Percentiles rank a stretch among this genome's conserved stretches.
These are phyloP conservation scores for Hydropsyche tenuis DNA, from an alignment of 1,140 invertebrate genomes.

Conservation along the genomic window DNA sequence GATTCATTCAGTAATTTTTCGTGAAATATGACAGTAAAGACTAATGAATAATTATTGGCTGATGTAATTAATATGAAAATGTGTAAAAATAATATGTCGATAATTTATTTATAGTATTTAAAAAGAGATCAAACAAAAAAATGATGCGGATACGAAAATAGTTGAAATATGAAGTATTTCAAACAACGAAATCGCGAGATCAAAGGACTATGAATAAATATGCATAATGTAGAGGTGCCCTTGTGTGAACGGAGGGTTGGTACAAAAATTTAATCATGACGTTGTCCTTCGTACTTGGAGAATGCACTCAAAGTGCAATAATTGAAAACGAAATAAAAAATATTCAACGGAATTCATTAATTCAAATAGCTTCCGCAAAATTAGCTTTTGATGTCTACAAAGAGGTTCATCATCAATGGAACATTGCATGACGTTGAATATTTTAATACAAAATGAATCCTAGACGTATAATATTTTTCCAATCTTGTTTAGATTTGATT, in stretches of 20 bases:
- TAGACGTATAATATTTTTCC: not conserved
- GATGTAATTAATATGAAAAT: no score
- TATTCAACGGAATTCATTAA: not conserved
- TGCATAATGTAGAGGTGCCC: slow-evolving; percentile 6
- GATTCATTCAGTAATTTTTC: no score
- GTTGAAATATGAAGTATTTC: not conserved
- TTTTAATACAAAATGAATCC: not conserved
- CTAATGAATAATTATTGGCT: no score
- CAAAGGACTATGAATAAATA: slow-evolving; percentile 18
- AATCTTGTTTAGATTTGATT: no score
- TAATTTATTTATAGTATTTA: not conserved
- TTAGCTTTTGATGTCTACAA: slow-evolving; percentile 6
- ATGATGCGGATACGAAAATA: no score
- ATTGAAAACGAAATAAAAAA: slow-evolving; percentile 3
- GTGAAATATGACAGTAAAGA: no score
- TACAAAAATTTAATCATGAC: not conserved
- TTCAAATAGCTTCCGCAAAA: not conserved
- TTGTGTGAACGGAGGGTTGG: not conserved
- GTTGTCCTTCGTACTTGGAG: not conserved
- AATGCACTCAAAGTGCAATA: not conserved
- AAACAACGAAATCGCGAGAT: slow-evolving; percentile 1
- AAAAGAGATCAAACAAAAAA: not conserved
- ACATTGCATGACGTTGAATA: not conserved
- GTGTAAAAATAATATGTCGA: no score
- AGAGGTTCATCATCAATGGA: not conserved